Base-by-base conservation (phyloP, 2,888 invertebrate species). In the Allolobophora icterica region DNA sequence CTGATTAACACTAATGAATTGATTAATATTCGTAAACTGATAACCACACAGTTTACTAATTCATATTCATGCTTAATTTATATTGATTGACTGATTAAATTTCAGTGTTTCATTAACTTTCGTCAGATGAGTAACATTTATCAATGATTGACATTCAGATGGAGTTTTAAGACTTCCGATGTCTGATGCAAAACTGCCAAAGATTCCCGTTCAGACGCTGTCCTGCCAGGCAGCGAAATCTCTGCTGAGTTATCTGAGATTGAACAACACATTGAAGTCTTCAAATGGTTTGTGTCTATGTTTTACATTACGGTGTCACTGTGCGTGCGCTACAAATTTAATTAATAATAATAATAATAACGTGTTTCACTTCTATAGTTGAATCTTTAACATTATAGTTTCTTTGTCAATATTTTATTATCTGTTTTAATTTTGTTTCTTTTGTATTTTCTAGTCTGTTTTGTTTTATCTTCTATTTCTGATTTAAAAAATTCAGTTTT, bases 141-240 rank as follows among this genome's bases (percentile, higher is more conserved):
- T 52, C 52, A 71, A 71, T 71, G n/a, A 71, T n/a, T 71, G 71
- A n/a, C 71, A n/a, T 71, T 34, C 38, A 87, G 87, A 34, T 87
- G 87, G 87, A 87, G 87, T 38, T 35, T 87, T 34, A 38, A 87
- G 87, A 87, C 87, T 38, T 87, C 87, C 87, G n/a, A 13, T 87
- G 33, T 35, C 35, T 34, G 19, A 34, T 21, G 34, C 38, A 34
- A 87, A 87, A 87, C 87, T 87, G 11, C 87, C 87, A 19, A 35
- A 87, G 38, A 87, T 87, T 35, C 87, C 87, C 21, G 34, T 87
- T 34, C 87, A 87, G 87, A 87, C 87, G 3, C 35, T 87, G 87
- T 87, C 87, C 38, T 87, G 87, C 35, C 35, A 87, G 17, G 38
- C 87, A 17, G 87, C 87, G 35, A 87, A 87, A 30, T 24, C 17